Evolutionary conservation across 2,888 invertebrate genomes (phyloP).

Genomic region (Agrotis clavis): DNA sequence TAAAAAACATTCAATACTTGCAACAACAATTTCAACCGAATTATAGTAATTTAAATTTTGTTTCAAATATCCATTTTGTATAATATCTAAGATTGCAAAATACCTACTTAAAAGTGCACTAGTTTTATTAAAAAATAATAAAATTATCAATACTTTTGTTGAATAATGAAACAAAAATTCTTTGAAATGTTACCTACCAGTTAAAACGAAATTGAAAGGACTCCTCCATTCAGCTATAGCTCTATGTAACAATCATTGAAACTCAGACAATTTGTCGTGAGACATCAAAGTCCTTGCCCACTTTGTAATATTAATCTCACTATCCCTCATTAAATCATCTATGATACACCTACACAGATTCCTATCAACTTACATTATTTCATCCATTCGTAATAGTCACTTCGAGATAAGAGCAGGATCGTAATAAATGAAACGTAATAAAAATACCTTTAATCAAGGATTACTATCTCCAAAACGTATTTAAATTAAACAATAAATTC

Average conservation of each 20-base stretch:
- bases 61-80: too few species aligned
- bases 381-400: constrained; percentile 66
- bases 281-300: constrained; percentile 81
- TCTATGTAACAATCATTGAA: constrained; percentile 60
- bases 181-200: neutral
- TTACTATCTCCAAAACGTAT: constrained; percentile 56
- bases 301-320: constrained; percentile 82
- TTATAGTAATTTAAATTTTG: too few species aligned
- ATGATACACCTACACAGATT: constrained; percentile 79
- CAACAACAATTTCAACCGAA: too few species aligned
- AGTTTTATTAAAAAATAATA: too few species aligned
- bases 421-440: constrained; percentile 66
- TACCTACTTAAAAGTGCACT: too few species aligned
- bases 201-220: too few species aligned
- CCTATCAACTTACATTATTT: constrained; percentile 68
- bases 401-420: constrained; percentile 58
- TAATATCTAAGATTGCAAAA: too few species aligned
- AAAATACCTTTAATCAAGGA: constrained; percentile 65
- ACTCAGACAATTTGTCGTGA: constrained; percentile 78
- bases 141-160: too few species aligned
- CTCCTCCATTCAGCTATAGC: constrained; percentile 24
- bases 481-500: constrained; percentile 65
- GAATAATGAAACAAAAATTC: neutral
- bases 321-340: constrained; percentile 76
- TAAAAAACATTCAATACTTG: too few species aligned